These are phyloP conservation scores for Potamilus streckersoni DNA, from an alignment of 1,140 invertebrate species.

Conservation along the genomic window DNA sequence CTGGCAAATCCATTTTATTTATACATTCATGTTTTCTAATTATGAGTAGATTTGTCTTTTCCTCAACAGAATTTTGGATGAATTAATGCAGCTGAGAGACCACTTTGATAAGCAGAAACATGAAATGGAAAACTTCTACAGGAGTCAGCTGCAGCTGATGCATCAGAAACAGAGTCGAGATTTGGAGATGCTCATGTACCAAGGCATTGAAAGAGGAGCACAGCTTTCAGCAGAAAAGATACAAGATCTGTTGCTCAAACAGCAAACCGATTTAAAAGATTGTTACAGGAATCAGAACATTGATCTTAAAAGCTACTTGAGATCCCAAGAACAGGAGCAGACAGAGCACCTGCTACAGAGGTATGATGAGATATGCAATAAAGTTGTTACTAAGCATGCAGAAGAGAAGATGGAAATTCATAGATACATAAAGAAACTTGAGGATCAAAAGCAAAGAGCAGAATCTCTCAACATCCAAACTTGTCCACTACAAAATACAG, in stretches of 20 bases:
- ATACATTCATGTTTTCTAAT: too few species aligned
- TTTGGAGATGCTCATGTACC: slow-evolving; percentile 14
- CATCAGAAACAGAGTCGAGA: slow-evolving; percentile 10
- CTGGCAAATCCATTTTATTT: too few species aligned
- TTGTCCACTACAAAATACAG: too few species aligned
- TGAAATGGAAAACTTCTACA: slow-evolving; percentile 20
- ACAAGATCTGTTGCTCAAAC: too few species aligned
- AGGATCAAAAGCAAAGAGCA: too few species aligned
- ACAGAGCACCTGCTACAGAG: slow-evolving; percentile 4
- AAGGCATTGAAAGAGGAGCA: slow-evolving; percentile 3
- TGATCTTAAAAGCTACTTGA: slow-evolving; percentile 15
- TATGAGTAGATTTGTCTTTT: neutral
- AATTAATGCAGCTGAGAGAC: slow-evolving; percentile 14
- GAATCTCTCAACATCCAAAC: too few species aligned
- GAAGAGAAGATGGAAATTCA: too few species aligned
- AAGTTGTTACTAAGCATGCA: too few species aligned
- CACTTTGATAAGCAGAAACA: slow-evolving; percentile 23
- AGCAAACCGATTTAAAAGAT: too few species aligned
- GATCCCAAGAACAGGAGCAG: slow-evolving; percentile 6
- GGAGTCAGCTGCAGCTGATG: slow-evolving; percentile 3
- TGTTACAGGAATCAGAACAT: too few species aligned
- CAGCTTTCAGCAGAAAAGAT: slow-evolving; percentile 11
- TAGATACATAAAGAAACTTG: too few species aligned
- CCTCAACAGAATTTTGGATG: slow-evolving; percentile 16
- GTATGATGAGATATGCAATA: too few species aligned